Evolutionary conservation across 2,113 vertebrate genomes (phyloP).

Genomic region (Melospiza melodia): DNA sequence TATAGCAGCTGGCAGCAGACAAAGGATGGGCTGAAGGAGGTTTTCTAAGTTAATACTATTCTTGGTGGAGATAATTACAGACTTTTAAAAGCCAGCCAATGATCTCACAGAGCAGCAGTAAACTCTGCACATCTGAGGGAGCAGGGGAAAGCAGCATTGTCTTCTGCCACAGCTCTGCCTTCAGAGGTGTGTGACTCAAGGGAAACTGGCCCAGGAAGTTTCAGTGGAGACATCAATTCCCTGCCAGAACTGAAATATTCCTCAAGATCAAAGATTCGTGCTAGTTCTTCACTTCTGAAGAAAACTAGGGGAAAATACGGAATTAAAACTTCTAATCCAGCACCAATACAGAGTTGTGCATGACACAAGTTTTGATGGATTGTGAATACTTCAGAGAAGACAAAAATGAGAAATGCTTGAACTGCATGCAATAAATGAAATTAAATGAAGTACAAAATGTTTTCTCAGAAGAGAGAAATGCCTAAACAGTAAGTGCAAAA

Average conservation of each 20-base stretch:
- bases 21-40: conserved; percentile 23
- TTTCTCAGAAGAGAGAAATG: not conserved
- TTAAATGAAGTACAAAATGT: not conserved
- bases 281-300: not conserved
- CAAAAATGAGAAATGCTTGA: not conserved
- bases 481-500: not conserved
- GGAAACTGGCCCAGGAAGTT: not conserved
- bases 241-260: not conserved
- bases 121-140: not conserved
- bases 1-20: conserved; percentile 42
- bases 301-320: not conserved
- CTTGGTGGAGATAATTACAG: conserved; percentile 44
- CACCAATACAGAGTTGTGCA: not conserved
- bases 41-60: conserved; percentile 43
- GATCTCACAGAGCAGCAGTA: not conserved
- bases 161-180: not conserved
- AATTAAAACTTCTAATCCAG: not conserved
- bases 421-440: not conserved
- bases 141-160: not conserved
- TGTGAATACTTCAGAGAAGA: not conserved
- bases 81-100: conserved; percentile 21
- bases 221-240: not conserved
- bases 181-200: not conserved
- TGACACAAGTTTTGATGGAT: not conserved
- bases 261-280: not conserved